Percentiles rank a stretch among this genome's conserved stretches.
Evolutionary conservation across 2,888 invertebrate species (phyloP).

Genomic region (Drosophila helvetica): DNA sequence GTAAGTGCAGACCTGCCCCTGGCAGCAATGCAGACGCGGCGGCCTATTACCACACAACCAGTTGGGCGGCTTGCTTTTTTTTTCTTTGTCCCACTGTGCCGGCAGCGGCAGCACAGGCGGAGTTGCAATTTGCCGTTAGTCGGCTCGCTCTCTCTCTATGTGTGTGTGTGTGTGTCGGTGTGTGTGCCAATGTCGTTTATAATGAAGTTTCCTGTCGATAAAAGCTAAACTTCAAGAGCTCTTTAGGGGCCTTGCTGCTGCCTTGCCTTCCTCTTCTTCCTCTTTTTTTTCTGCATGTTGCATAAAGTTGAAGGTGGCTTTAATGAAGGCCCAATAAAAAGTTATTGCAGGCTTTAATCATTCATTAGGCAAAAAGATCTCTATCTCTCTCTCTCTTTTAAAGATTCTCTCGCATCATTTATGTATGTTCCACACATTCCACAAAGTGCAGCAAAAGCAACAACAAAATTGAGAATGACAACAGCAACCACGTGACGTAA

Average conservation of each 20-base stretch:
- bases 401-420: not conserved
- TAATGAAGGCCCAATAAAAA: constrained; percentile 48
- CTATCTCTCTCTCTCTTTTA: not conserved
- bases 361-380: not conserved
- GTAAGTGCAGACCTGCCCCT: constrained; percentile 28
- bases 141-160: not conserved
- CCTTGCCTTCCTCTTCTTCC: not conserved
- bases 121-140: constrained; percentile 39
- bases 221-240: constrained; percentile 66
- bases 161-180: constrained; percentile 38
- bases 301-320: constrained; percentile 61
- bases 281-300: constrained; percentile 14
- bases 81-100: constrained; percentile 30
- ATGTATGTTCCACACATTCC: not conserved
- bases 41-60: constrained; percentile 59
- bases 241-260: constrained; percentile 32
- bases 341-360: constrained; percentile 21
- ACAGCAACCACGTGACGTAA: constrained; percentile 64
- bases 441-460: constrained; percentile 8
- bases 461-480: constrained; percentile 25
- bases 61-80: constrained; percentile 2
- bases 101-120: constrained; percentile 10
- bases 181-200: constrained; percentile 75
- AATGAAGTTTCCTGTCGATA: constrained; percentile 79
- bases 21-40: constrained; percentile 43